Conservation (phyloP, 2,113 vertebrate genomes). For the Ceyx cyanopectus region DNA sequence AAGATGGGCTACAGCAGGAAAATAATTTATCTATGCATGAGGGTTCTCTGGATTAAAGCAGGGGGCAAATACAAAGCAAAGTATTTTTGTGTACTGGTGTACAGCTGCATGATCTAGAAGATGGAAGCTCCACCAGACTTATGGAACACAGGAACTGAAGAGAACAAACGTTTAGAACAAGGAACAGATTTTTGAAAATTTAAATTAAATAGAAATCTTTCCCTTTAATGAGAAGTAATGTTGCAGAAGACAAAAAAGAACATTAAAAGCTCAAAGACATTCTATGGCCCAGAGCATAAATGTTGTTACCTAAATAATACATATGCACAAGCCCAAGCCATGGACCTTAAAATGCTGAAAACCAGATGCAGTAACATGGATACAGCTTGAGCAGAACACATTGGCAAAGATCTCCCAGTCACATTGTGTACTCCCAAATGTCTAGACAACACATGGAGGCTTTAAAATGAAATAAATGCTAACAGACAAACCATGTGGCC, state of each 20-base stretch:
- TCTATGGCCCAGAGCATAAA: neutral
- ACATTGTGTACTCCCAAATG: constrained; percentile 47
- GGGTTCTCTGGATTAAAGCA: neutral
- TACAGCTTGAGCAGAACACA: constrained; percentile 14
- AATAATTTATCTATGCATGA: neutral
- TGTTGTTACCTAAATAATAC: neutral
- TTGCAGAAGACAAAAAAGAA: neutral
- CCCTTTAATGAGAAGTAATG: neutral
- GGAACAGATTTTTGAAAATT: neutral
- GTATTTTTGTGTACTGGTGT: neutral
- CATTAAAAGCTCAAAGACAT: neutral
- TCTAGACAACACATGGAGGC: constrained; percentile 58
- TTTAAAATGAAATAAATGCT: constrained; percentile 59
- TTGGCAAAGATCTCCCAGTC: constrained; percentile 12
- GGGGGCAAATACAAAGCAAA: neutral
- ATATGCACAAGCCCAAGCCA: neutral
- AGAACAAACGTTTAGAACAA: neutral
- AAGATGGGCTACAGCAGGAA: neutral
- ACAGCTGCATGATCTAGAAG: neutral
- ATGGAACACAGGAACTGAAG: neutral
- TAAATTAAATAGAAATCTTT: neutral
- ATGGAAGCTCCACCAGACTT: neutral
- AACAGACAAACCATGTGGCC: constrained; percentile 49
- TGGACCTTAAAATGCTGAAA: constrained; percentile 8
- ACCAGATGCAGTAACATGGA: constrained; percentile 18